Conservation (phyloP, 2,113 vertebrate species). For the Corythoichthys haematopterus region DNA sequence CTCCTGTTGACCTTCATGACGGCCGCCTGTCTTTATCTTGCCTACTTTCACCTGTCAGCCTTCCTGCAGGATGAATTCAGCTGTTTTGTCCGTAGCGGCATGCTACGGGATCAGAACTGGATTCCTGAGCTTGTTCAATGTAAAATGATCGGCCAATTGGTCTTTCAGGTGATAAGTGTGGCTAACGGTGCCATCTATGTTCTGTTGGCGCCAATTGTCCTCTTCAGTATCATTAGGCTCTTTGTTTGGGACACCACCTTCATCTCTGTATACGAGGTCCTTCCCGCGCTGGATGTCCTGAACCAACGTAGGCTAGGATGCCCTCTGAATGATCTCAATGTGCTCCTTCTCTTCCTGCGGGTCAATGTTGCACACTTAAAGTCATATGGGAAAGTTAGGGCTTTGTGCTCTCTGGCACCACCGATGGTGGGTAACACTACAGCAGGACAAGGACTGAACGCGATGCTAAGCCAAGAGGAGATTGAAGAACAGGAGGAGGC, state of each 20-base stretch:
- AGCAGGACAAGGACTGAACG: constrained; percentile 32
- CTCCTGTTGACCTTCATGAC: constrained; percentile 84
- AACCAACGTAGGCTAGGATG: constrained; percentile 84
- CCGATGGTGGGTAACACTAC: constrained; percentile 71
- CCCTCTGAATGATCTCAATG: constrained; percentile 88
- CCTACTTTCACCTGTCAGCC: constrained; percentile 85
- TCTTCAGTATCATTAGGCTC: constrained; percentile 84
- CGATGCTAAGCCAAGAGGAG: constrained; percentile 67
- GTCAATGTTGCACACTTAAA: constrained; percentile 84
- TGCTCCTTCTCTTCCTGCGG: constrained; percentile 87
- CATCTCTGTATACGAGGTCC: constrained; percentile 87
- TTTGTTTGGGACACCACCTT: constrained; percentile 92
- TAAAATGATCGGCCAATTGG: constrained; percentile 82
- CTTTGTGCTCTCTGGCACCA: constrained; percentile 79
- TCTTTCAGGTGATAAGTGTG: constrained; percentile 88
- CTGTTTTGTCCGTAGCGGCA: constrained; percentile 82
- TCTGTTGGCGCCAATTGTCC: constrained; percentile 78
- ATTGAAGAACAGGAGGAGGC: constrained; percentile 67
- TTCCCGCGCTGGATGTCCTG: constrained; percentile 86
- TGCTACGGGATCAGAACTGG: constrained; percentile 74
- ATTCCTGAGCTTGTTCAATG: constrained; percentile 81
- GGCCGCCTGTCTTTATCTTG: constrained; percentile 84
- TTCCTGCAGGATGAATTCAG: constrained; percentile 92
- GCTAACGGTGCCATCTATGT: constrained; percentile 77
- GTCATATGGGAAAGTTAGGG: constrained; percentile 85